A percentile compares a stretch with the other conserved stretches of the same genome.
Evolutionary conservation across 2,113 vertebrate species (phyloP).

Genomic region (Ammodytes dubius): DNA sequence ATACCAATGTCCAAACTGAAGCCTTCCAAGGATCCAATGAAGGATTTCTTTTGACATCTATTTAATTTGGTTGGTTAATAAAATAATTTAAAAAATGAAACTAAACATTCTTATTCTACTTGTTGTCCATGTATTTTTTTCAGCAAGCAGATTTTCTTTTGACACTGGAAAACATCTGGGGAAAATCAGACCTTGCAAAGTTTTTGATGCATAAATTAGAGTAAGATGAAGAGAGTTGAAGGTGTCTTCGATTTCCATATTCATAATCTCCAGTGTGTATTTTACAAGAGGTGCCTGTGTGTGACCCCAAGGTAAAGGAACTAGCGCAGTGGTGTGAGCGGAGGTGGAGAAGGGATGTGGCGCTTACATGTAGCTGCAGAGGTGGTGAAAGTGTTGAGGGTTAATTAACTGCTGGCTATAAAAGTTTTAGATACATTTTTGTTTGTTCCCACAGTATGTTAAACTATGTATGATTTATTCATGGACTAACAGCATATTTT

Average conservation of each 20-base stretch:
- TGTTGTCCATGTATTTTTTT: not conserved
- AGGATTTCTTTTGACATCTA: not conserved
- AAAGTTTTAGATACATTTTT: slow-evolving; percentile 21
- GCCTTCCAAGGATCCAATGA: not conserved
- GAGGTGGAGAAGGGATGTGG: slow-evolving; percentile 1
- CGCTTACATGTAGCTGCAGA: slow-evolving; percentile 44
- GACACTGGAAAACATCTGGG: not conserved
- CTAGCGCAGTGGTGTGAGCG: slow-evolving; percentile 15
- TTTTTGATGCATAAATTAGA: slow-evolving; percentile 4
- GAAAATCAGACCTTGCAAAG: slow-evolving; percentile 6
- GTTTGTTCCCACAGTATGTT: too few relatives aligned
- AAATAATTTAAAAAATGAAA: not conserved
- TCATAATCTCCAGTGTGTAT: slow-evolving; percentile 29
- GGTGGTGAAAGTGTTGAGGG: slow-evolving; percentile 34
- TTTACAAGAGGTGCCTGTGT: slow-evolving; percentile 29
- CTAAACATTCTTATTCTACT: not conserved
- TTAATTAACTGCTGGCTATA: slow-evolving; percentile 27
- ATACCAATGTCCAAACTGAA: not conserved
- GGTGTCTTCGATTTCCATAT: slow-evolving; percentile 43
- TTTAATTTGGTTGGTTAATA: not conserved
- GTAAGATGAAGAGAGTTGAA: slow-evolving; percentile 8
- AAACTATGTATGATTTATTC: too few relatives aligned
- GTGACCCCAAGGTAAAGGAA: slow-evolving; percentile 21
- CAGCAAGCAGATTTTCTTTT: not conserved
- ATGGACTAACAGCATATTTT: too few relatives aligned